Conservation (phyloP, 2,888 invertebrate species). For the Terebella lapidaria region DNA sequence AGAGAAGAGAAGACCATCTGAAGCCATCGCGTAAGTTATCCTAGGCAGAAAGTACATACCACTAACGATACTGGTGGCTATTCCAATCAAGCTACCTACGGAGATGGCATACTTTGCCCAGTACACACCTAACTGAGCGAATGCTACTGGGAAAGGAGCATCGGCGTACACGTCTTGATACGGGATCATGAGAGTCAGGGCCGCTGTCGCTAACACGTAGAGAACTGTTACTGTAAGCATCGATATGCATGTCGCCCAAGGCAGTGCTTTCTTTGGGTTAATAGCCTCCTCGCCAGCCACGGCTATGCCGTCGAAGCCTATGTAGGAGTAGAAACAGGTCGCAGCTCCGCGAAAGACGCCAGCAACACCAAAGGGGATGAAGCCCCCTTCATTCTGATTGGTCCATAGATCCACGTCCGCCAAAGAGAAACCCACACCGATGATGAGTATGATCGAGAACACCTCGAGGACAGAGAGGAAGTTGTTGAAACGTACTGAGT, state of each 20-base stretch:
- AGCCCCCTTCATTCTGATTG: slow-evolving; percentile 40
- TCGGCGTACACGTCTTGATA: slow-evolving; percentile 33
- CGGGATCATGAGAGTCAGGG: slow-evolving; percentile 44
- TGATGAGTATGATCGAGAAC: slow-evolving; percentile 45
- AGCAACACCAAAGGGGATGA: slow-evolving; percentile 38
- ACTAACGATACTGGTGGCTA: slow-evolving; percentile 58
- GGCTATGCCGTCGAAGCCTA: slow-evolving; percentile 52
- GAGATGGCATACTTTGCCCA: slow-evolving; percentile 42
- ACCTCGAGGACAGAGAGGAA: slow-evolving; percentile 45
- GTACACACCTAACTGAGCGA: slow-evolving; percentile 30
- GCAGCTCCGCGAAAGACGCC: slow-evolving; percentile 52
- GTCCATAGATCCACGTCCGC: slow-evolving; percentile 79
- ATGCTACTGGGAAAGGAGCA: slow-evolving; percentile 43
- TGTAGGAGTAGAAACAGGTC: slow-evolving; percentile 53
- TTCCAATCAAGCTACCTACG: slow-evolving; percentile 39
- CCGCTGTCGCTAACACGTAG: slow-evolving; percentile 39
- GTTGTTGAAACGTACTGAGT: slow-evolving; percentile 50
- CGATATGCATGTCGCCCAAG: slow-evolving; percentile 44
- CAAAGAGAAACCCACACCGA: slow-evolving; percentile 70
- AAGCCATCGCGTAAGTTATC: slow-evolving; percentile 84
- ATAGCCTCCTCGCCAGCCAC: slow-evolving; percentile 53
- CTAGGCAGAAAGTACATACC: slow-evolving; percentile 79
- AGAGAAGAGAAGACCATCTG: slow-evolving; percentile 78
- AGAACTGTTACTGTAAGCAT: slow-evolving; percentile 38
- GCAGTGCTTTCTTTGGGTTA: slow-evolving; percentile 47